A percentile compares a stretch with the other conserved stretches of the same genome.
These are phyloP conservation scores for Philonicus albiceps DNA, from an alignment of 2,888 invertebrate genomes.

Conservation along the genomic window DNA sequence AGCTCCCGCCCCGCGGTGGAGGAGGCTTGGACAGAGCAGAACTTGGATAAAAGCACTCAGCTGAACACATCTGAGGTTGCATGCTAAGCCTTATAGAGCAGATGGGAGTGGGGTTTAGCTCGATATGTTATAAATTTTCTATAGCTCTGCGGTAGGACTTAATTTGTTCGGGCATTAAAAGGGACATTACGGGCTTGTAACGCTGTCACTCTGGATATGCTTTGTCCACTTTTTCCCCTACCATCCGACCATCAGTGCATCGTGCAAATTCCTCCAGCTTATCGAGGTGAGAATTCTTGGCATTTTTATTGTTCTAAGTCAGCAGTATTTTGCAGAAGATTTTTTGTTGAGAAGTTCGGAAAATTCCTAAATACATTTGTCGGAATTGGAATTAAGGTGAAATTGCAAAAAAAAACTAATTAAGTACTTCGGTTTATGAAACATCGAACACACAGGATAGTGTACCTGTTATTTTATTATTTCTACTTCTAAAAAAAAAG, in stretches of 20 bases:
- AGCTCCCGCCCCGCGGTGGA: neutral
- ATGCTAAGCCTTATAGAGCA: slow-evolving; percentile 2
- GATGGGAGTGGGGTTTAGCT: slow-evolving; percentile 2
- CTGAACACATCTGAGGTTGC: slow-evolving; percentile 26
- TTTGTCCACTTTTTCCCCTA: neutral
- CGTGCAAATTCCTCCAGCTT: slow-evolving; percentile 19
- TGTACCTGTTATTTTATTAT: neutral
- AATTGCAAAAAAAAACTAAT: neutral
- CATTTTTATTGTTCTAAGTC: neutral
- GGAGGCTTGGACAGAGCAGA: neutral
- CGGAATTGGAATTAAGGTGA: neutral
- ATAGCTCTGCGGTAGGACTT: slow-evolving; percentile 30
- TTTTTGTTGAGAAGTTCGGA: neutral
- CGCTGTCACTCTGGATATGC: slow-evolving; percentile 17
- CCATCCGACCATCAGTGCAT: neutral
- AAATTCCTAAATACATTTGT: neutral
- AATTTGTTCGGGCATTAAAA: slow-evolving; percentile 39
- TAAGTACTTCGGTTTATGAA: neutral
- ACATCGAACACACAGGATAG: too few species aligned
- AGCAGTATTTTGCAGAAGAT: neutral
- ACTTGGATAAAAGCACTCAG: slow-evolving; percentile 24
- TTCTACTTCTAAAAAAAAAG: neutral
- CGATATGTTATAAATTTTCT: slow-evolving; percentile 36
- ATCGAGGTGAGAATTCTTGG: slow-evolving; percentile 6
- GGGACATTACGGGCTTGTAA: slow-evolving; percentile 20